Evolutionary conservation across 37 sponge, comb jelly and placozoan species (phyloP).

Genomic region (Geodia barretti): DNA sequence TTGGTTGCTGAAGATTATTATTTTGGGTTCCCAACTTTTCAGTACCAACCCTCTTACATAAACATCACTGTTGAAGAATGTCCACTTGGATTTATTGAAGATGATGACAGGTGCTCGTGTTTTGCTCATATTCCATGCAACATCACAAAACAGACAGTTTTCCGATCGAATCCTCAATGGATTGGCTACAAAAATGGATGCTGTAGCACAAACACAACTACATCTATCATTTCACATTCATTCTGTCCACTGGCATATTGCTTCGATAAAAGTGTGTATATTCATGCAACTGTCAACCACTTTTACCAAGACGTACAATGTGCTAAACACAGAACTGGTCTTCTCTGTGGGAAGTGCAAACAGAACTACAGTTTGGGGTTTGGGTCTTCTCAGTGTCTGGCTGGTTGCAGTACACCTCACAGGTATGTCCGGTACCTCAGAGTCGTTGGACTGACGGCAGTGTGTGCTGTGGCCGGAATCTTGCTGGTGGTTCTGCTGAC

Average conservation of each 20-base stretch:
- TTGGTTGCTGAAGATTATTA: neutral
- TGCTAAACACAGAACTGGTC: neutral
- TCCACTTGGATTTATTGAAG: neutral
- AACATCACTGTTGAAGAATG: neutral
- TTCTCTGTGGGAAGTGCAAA: constrained; percentile 11
- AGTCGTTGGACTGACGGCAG: constrained; percentile 3
- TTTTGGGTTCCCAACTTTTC: neutral
- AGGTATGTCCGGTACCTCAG: neutral
- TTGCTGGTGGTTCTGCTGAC: constrained; percentile 19
- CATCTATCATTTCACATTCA: neutral
- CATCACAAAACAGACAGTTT: too few species aligned
- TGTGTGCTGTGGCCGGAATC: constrained; percentile 28
- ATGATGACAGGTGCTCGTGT: neutral
- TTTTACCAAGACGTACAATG: constrained; percentile 9
- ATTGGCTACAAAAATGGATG: neutral
- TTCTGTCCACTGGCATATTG: constrained; percentile 11
- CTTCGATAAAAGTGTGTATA: neutral
- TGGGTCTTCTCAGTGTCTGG: neutral
- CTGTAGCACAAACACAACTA: too few species aligned
- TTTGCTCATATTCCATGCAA: too few species aligned
- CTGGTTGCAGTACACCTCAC: neutral
- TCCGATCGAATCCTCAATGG: neutral
- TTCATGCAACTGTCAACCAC: neutral
- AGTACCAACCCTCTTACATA: neutral
- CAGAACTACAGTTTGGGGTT: neutral